phyloP scores from a whole-genome alignment of 2,888 invertebrate species.

The Mythimna loreyi region DNA sequence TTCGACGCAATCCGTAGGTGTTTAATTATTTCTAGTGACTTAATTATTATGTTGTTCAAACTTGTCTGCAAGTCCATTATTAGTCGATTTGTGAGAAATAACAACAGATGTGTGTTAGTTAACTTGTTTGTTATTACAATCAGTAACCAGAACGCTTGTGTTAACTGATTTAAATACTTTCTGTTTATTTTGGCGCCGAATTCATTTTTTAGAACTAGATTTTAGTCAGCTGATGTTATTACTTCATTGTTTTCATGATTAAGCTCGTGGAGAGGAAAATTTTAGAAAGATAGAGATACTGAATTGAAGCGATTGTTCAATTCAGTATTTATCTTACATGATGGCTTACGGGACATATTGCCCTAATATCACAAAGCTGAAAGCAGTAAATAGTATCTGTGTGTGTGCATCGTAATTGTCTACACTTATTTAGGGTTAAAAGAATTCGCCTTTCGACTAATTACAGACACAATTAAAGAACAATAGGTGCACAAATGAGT shows the following conservation, averaged over 20 bases:
- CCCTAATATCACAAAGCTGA: no score
- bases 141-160: conserved; percentile 39
- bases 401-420: no score
- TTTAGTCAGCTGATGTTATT: conserved; percentile 24
- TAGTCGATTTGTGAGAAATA: conserved; percentile 37
- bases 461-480: no score
- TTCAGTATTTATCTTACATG: no score
- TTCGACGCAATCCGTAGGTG: background rate
- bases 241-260: conserved; percentile 10
- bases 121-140: conserved; percentile 46
- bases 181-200: conserved; percentile 54
- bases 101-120: conserved; percentile 35
- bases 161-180: conserved; percentile 51
- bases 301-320: no score
- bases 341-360: no score
- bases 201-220: conserved; percentile 28
- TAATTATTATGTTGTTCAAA: conserved; percentile 31
- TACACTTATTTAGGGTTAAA: no score
- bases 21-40: background rate
- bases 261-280: background rate
- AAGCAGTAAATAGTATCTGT: no score
- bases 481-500: no score
- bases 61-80: conserved; percentile 24
- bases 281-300: no score
- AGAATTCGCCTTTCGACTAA: no score